Conservation (phyloP, 2,797 vertebrate genomes). For the Sebastes cheni region DNA sequence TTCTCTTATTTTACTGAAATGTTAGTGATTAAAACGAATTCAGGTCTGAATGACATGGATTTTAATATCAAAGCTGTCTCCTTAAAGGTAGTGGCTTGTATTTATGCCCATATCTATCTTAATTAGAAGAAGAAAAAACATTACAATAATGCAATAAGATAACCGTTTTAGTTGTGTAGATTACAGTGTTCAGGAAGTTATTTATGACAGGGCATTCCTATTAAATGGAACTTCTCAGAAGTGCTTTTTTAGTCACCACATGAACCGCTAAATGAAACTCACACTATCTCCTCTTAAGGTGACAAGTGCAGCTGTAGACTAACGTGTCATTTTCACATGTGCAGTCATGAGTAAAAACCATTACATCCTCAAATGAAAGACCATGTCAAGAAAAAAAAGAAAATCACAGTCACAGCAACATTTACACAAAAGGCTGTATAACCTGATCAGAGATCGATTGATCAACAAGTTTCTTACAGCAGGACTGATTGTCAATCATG, state of each 20-base stretch:
- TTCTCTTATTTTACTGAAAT: not conserved
- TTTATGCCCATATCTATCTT: not conserved
- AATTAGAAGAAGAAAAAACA: not conserved
- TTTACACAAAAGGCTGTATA: not conserved
- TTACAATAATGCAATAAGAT: not conserved
- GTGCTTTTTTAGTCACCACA: not conserved
- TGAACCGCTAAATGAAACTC: not conserved
- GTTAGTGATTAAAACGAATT: too few relatives aligned
- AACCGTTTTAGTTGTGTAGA: not conserved
- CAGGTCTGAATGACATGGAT: too few relatives aligned
- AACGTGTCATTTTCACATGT: not conserved
- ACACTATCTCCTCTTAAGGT: not conserved
- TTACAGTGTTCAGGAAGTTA: not conserved
- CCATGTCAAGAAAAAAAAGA: not conserved
- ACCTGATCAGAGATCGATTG: not conserved
- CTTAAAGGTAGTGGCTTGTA: not conserved
- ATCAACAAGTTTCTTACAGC: not conserved
- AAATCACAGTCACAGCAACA: not conserved
- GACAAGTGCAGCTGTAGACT: not conserved
- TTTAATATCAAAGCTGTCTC: too few relatives aligned
- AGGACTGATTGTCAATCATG: not conserved
- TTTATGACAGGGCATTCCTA: not conserved
- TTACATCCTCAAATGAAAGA: not conserved
- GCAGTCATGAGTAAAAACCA: not conserved
- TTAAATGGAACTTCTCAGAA: not conserved